Conservation (phyloP, 2,888 invertebrate genomes). For the Caenorhabditis sp. region DNA sequence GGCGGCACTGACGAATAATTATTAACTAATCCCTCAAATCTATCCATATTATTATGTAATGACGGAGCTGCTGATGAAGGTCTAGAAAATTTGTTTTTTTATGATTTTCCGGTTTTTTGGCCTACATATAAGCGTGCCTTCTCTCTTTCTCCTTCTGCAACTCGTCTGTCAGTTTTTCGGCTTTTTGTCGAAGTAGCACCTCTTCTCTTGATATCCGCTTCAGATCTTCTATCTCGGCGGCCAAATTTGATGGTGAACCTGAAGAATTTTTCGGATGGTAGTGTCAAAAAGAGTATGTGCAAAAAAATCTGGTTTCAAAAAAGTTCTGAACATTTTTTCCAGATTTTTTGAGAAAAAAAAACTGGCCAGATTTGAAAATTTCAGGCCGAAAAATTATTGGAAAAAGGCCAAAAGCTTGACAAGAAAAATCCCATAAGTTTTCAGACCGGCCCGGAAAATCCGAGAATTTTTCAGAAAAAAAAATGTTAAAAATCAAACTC, state of each 20-base stretch:
- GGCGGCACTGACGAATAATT: constrained; percentile 36
- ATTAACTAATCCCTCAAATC: constrained; percentile 60
- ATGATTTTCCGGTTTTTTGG: not conserved
- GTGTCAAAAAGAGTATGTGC: not conserved
- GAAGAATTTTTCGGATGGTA: constrained; percentile 9
- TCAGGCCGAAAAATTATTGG: no score
- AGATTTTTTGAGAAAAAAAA: no score
- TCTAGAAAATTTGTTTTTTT: constrained; percentile 15
- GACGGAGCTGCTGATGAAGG: constrained; percentile 59
- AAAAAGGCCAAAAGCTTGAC: no score
- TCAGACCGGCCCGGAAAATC: no score
- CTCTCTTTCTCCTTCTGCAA: constrained; percentile 54
- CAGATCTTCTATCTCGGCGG: constrained; percentile 44
- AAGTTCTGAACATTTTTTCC: no score
- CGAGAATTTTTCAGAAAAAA: not conserved
- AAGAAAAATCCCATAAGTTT: no score
- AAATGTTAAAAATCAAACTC: not conserved
- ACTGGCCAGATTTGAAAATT: no score
- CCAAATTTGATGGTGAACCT: constrained; percentile 31
- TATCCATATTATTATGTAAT: constrained; percentile 59
- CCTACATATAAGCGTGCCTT: constrained; percentile 61
- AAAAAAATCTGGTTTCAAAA: not conserved
- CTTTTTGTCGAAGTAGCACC: constrained; percentile 45
- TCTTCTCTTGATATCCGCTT: constrained; percentile 58
- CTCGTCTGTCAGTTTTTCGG: constrained; percentile 61